Evolutionary conservation across 2,797 vertebrate species (phyloP).

Genomic region (Myioborus melanocephalus): DNA sequence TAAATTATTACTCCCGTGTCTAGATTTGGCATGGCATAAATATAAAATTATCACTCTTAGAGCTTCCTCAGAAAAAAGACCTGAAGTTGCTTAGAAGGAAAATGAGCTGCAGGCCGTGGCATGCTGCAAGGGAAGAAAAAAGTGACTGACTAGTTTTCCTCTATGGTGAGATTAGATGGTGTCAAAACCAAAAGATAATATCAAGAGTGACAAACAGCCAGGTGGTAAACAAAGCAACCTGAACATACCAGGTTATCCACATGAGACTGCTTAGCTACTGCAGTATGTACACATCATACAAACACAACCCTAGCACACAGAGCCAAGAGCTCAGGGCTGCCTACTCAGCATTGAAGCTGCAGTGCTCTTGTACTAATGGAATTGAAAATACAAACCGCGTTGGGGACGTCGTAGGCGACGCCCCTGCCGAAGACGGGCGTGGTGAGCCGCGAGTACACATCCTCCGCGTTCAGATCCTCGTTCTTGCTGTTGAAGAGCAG

Average conservation of each 20-base stretch:
- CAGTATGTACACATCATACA: rapidly evolving
- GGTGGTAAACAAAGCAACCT: not conserved
- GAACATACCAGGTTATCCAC: not conserved
- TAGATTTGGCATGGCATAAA: not conserved
- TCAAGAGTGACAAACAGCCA: not conserved
- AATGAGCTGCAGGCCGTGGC: not conserved
- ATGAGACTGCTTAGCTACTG: not conserved
- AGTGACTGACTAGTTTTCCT: not conserved
- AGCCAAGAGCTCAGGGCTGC: not conserved
- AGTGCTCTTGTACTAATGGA: not conserved
- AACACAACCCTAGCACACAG: not conserved
- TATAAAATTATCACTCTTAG: not conserved
- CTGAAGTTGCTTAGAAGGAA: not conserved
- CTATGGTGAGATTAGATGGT: not conserved
- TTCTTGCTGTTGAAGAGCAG: slow-evolving; percentile 97
- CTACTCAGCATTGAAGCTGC: not conserved
- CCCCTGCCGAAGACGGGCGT: slow-evolving; percentile 96
- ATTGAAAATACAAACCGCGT: slow-evolving; percentile 78
- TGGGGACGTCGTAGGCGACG: slow-evolving; percentile 94
- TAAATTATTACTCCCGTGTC: not conserved
- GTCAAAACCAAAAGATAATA: not conserved
- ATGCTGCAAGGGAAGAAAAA: not conserved
- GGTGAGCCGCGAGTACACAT: slow-evolving; percentile 91
- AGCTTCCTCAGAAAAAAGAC: not conserved
- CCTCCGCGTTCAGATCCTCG: slow-evolving; percentile 95